phyloP scores from a whole-genome alignment of 2,888 invertebrate genomes.

The Agrilus mali region DNA sequence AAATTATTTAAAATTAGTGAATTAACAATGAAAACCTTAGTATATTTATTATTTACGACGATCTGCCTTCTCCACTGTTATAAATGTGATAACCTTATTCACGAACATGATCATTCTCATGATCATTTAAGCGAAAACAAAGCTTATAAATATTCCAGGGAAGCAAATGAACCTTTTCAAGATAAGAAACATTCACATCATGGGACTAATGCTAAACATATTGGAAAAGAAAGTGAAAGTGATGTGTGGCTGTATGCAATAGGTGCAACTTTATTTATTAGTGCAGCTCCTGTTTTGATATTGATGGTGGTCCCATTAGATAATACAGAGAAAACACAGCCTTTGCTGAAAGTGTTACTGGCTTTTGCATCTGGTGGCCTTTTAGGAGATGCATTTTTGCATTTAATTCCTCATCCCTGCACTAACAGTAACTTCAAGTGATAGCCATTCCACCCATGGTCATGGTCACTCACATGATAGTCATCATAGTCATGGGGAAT shows the following conservation, averaged over 20 bases:
- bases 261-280: conserved; percentile 84
- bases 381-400: conserved; percentile 96
- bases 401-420: conserved; percentile 96
- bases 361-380: conserved; percentile 93
- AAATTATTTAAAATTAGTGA: no score
- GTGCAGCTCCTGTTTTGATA: conserved; percentile 87
- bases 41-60: no score
- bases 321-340: conserved; percentile 69
- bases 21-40: no score
- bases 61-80: conserved; percentile 3
- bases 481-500: conserved; percentile 12
- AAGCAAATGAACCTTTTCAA: conserved; percentile 42
- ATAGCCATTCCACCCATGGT: conserved; percentile 24
- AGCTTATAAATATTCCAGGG: conserved; percentile 71
- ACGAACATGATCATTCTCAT: conserved; percentile 29
- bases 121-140: conserved; percentile 45
- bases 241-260: conserved; percentile 69
- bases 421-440: conserved; percentile 38
- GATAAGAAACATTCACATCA: conserved; percentile 16
- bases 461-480: conserved; percentile 28
- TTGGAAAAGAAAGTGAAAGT: conserved; percentile 24
- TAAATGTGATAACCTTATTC: conserved; percentile 14
- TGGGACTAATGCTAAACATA: conserved; percentile 16
- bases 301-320: conserved; percentile 88
- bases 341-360: conserved; percentile 76